Evolutionary conservation across 1,140 invertebrate species (phyloP), one percentile per base, ranked within the genome.

Genomic region (Sycobia sp.): DNA sequence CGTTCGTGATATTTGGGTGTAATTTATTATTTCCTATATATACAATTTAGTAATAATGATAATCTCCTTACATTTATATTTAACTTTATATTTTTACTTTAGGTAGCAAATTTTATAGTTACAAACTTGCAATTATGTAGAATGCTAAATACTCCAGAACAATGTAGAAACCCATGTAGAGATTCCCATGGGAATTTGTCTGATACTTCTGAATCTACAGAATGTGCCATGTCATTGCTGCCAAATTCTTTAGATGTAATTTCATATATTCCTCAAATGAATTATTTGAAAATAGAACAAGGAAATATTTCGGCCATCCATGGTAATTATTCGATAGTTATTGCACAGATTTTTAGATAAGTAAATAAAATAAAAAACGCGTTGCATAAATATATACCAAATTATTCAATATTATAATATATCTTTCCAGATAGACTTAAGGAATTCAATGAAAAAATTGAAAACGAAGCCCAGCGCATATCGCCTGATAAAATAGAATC

Each of bases 81-180:
- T 41, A 43, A 13, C 43, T 23, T 23, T 41, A 25, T 16, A 54
- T 54, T 89, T 32, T 4, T 32, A 32, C 29, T 32, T 87, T 81
- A 89, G 81, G 85, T 92, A 32, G 94, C 94, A 13, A 92, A 96
- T 81, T 97, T 97, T 76, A 96, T 98, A 62, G 84, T 94, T 13
- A 91, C 88, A 61, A 97, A 97, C 81, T 76, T 74, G 57, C 68
- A 73, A 49, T 22, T 66, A 32, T 59, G 66, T 25, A 70, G 74
- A 56, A 46, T 68, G 38, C 49, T 74, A 11, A 76, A 76, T 39
- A 70, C 77, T 4, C 80, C 74, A 70, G 73, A 69, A 64, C 86
- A 85, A 50, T 90, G 82, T 73, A 84, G 85, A 62, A 91, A 94
- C 85, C 91, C 91, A 9, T 93, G 93, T 72, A 93, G 91, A 11